Conservation (phyloP, 2,113 vertebrate species). For the Columba janthina region DNA sequence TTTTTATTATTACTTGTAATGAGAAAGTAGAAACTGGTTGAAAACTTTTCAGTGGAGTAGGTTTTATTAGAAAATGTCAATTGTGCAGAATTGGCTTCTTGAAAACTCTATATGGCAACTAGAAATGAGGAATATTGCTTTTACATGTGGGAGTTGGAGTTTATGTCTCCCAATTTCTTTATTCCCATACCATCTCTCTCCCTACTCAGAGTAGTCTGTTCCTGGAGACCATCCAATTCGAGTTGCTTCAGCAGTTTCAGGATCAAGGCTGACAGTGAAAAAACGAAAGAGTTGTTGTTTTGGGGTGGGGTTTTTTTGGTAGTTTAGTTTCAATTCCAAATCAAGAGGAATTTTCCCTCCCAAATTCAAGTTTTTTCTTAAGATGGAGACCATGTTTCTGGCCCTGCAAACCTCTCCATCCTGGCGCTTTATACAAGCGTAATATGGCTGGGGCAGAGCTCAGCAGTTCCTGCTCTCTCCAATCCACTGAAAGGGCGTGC, state of each 20-base stretch:
- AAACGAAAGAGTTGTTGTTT: not conserved
- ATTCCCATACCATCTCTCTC: not conserved
- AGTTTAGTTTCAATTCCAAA: not conserved
- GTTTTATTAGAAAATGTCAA: constrained; percentile 3
- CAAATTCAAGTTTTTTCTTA: not conserved
- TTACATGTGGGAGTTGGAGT: not conserved
- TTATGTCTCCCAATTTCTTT: not conserved
- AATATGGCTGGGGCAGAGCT: not conserved
- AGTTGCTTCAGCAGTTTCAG: not conserved
- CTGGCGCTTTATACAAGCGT: not conserved
- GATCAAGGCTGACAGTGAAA: not conserved
- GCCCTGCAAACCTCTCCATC: not conserved
- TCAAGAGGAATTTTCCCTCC: not conserved
- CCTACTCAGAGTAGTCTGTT: not conserved
- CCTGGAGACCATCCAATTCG: not conserved
- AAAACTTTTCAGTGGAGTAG: not conserved
- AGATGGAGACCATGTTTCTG: not conserved
- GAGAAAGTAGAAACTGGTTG: not conserved
- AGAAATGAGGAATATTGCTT: not conserved
- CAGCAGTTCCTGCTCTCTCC: not conserved
- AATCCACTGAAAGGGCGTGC: fast-evolving
- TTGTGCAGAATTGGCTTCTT: not conserved
- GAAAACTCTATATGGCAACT: not conserved
- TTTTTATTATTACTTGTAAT: constrained; percentile 24
- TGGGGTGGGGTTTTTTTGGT: not conserved